Evolutionary conservation across 2,888 invertebrate species (phyloP), one percentile per base, ranked within the genome.

Genomic region (Dicyrtoma fusca): DNA sequence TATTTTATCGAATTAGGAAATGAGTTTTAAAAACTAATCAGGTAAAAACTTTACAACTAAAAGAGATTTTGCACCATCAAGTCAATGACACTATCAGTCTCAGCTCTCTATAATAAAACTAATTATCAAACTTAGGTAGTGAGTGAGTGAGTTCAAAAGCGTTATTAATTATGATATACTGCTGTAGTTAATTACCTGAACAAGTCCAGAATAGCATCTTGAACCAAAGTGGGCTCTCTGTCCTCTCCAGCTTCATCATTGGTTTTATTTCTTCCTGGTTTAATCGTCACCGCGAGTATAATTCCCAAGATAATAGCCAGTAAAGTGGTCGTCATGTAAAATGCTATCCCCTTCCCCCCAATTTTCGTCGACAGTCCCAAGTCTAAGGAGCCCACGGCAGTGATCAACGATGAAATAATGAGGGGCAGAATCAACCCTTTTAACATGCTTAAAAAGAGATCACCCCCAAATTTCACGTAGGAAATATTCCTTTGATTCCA

Each of bases 341-440:
- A 97, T 44, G 89, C 85, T 78, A 97, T 92, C n/a, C 96, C 93
- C 64, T 95, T 88, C 47, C 88, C 86, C 26, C 92, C 92, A 82
- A 94, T 96, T 86, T 89, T 92, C 81, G 93, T 93, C 81, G 95
- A 95, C 82, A 97, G 88, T 81, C 91, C 90, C 73, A 95, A 87
- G 85, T 97, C 97, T 82, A 97, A 86, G 0, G 92, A 91, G 17
- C 95, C 96, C 77, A 97, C 92, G 47, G 97, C 96, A 17, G 94
- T 92, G 69, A 97, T 91, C 71, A 97, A 90, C 23, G 94, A 94
- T 0, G 94, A 90, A 69, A 94, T 90, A 81, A 97, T 88, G 81
- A 98, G 86, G 0, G 98, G 97, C 47, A 98, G 89, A 82, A 98
- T 97, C 78, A 98, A 88, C 81, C 92, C 91, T 86, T 97, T 97